Conservation (phyloP, 2,113 vertebrate genomes). For the Zosterops borbonicus region DNA sequence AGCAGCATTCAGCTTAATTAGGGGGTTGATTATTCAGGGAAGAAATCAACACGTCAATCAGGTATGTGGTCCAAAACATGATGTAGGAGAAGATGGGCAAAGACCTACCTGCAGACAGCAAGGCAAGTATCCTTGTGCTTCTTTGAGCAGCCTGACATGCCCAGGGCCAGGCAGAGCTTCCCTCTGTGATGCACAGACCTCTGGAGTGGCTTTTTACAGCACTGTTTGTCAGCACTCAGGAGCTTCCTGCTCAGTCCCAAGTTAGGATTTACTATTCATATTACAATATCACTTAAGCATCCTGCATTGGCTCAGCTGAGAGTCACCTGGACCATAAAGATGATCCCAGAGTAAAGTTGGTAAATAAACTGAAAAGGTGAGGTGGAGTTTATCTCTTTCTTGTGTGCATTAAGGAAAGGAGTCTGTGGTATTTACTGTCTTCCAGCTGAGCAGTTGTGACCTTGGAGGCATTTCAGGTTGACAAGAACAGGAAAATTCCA, state of each 20-base stretch:
- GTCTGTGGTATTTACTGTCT: neutral
- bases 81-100: neutral
- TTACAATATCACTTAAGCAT: neutral
- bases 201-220: neutral
- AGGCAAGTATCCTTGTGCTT: neutral
- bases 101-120: neutral
- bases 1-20: constrained; percentile 10
- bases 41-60: neutral
- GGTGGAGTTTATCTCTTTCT: neutral
- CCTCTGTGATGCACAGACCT: neutral
- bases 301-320: neutral
- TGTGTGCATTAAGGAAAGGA: neutral
- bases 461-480: neutral
- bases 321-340: neutral
- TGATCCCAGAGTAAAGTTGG: neutral
- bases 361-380: neutral
- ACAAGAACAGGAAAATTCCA: neutral
- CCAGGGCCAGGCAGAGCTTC: neutral
- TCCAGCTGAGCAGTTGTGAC: neutral
- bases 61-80: accelerated
- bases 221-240: neutral
- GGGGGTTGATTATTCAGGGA: neutral
- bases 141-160: neutral
- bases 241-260: neutral
- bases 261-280: neutral